Evolutionary conservation across 2,888 invertebrate species (phyloP), one percentile per base, ranked within the genome.

Genomic region (Anodontia alba): DNA sequence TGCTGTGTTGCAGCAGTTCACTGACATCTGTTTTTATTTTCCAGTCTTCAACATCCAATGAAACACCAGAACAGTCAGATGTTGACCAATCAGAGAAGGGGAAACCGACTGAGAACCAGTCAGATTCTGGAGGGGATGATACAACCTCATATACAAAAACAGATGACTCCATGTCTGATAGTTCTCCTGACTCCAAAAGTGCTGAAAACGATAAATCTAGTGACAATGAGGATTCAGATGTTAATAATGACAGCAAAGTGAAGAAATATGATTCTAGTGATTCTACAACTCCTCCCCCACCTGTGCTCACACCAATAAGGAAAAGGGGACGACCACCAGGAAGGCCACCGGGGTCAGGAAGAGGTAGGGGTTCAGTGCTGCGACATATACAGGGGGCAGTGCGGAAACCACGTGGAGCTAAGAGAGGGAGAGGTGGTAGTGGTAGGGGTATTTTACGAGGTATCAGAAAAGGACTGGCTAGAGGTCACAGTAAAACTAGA

Each of bases 201-300:
- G 83, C 54, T 15, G 75, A 78, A 31, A 77, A 80, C 49, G 83
- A 83, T 38, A 81, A 80, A 66, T 72, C 78, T 36, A 80, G 78
- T 42, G 73, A 67, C 51, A 78, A 81, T 0, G 81, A 83, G 29
- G 81, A 76, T 51, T 78, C 84, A 33, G 67, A 71, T 43, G 75
- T 76, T 15, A 54, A 78, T 20, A 75, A 69, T 51, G 73, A 71
- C n/a, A 82, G 79, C 77, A 54, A 29, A 36, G 70, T 51, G 20
- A 81, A 81, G 5, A 78, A 72, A 76, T 73, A 78, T 68, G 81
- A 83, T 43, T 83, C 84, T 12, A 80, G 78, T 73, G 81, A 83
- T 66, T 86, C 86, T 38, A 80, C 84, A 54, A 86, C 86, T 2
- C 85, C 85, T n/a, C 85, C 85, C 15, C 85, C 85, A 10, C 85